These are phyloP conservation scores for Bombus haemorrhoidalis DNA, from an alignment of 1,140 invertebrate species.

Conservation along the genomic window DNA sequence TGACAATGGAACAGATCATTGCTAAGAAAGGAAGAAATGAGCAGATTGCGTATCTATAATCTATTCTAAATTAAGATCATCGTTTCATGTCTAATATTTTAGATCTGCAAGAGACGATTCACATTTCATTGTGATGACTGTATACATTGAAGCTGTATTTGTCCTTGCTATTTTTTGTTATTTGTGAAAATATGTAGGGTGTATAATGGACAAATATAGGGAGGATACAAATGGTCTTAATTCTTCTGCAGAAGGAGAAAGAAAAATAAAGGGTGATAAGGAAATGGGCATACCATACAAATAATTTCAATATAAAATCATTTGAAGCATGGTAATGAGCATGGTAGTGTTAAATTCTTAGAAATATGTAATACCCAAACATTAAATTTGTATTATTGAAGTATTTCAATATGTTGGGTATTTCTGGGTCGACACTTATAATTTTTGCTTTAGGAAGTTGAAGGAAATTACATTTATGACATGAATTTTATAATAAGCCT, in stretches of 20 bases:
- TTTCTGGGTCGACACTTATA: not conserved
- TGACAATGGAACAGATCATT: not conserved
- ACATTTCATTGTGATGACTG: not conserved
- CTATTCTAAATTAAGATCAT: not conserved
- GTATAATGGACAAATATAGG: not conserved
- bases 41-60: not conserved
- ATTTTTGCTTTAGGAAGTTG: constrained; percentile 17
- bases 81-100: constrained; percentile 14
- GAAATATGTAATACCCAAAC: not conserved
- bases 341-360: constrained; percentile 6
- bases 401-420: not conserved
- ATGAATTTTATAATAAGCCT: not conserved
- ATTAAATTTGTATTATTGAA: constrained; percentile 24
- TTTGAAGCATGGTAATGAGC: not conserved
- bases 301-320: constrained; percentile 9
- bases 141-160: not conserved
- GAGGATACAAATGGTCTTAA: not conserved
- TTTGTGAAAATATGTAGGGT: not conserved
- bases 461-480: constrained; percentile 2
- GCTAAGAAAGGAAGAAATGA: not conserved
- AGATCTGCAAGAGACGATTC: not conserved
- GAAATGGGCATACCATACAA: not conserved
- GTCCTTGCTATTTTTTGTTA: not conserved
- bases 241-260: constrained; percentile 32
- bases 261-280: not conserved